Conservation (phyloP, 2,113 vertebrate genomes). For the Bostrychus sinensis region DNA sequence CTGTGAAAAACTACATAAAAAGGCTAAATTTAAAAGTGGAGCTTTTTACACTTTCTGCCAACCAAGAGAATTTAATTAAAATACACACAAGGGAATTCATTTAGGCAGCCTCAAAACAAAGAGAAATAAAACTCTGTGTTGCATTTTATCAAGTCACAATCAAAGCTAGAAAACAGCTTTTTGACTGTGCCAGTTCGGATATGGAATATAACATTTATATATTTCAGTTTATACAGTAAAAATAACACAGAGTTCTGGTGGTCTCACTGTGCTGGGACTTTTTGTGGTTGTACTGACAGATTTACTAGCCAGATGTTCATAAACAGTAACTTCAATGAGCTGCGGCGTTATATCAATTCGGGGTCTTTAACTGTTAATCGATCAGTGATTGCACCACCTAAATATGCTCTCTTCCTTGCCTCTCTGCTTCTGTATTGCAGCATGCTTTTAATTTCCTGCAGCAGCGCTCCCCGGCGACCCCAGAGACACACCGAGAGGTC, state of each 20-base stretch:
- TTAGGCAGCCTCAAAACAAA: neutral
- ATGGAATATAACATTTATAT: constrained; percentile 43
- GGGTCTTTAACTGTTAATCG: constrained; percentile 7
- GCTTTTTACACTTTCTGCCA: constrained; percentile 1
- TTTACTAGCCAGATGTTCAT: constrained; percentile 64
- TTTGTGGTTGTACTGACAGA: constrained; percentile 63
- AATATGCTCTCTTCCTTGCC: constrained; percentile 13
- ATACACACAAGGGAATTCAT: neutral
- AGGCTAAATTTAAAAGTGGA: constrained; percentile 1
- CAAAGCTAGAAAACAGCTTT: constrained; percentile 1
- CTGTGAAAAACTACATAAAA: constrained; percentile 18
- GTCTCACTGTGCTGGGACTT: constrained; percentile 56
- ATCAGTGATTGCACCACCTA: constrained; percentile 44
- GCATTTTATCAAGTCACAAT: neutral
- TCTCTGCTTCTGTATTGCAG: constrained; percentile 9
- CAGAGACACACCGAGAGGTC: constrained; percentile 64
- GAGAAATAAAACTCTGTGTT: neutral
- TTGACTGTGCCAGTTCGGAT: constrained; percentile 18
- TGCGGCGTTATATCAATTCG: constrained; percentile 22
- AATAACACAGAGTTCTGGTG: constrained; percentile 50
- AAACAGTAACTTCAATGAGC: constrained; percentile 43
- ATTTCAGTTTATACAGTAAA: constrained; percentile 47
- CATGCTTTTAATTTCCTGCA: constrained; percentile 72
- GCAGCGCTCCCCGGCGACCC: constrained; percentile 44
- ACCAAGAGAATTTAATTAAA: constrained; percentile 3